Percentiles rank a stretch among this genome's conserved stretches.
These are phyloP conservation scores for Microctenopoma lineatum DNA, from an alignment of 2,797 vertebrate genomes.

Conservation along the genomic window DNA sequence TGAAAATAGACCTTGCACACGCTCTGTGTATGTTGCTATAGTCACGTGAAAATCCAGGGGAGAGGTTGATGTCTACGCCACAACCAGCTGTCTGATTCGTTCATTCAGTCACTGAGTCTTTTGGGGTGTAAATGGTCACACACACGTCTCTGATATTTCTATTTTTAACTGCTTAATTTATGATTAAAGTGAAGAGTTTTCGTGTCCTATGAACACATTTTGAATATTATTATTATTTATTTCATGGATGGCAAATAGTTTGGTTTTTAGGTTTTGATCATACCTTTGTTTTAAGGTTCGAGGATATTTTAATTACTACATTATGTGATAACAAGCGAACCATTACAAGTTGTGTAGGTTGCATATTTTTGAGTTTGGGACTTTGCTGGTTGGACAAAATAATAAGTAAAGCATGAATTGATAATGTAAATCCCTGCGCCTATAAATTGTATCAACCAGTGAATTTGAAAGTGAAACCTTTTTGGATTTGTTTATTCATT, in stretches of 20 bases:
- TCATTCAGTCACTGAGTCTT: not conserved
- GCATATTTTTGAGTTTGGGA: not conserved
- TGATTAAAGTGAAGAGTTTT: not conserved
- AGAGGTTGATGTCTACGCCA: slow-evolving; percentile 14
- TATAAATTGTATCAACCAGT: not conserved
- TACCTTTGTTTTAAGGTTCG: not conserved
- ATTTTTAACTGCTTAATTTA: not conserved
- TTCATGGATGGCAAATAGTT: not conserved
- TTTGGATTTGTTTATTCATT: not conserved
- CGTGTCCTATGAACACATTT: too few species aligned
- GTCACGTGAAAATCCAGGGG: slow-evolving; percentile 25
- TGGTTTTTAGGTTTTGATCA: not conserved
- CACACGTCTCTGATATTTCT: not conserved
- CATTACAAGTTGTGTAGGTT: not conserved
- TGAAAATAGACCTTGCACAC: slow-evolving; percentile 42
- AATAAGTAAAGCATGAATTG: not conserved
- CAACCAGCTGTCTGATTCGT: slow-evolving; percentile 22
- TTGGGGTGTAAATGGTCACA: not conserved
- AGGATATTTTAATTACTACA: too few species aligned
- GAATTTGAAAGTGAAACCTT: not conserved
- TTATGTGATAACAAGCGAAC: too few species aligned
- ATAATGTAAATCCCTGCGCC: not conserved
- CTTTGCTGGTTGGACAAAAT: not conserved
- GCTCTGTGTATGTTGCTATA: slow-evolving; percentile 25
- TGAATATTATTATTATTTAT: too few species aligned